Base-by-base conservation (phyloP, 2,797 vertebrate genomes). In the Coilia nasus region DNA sequence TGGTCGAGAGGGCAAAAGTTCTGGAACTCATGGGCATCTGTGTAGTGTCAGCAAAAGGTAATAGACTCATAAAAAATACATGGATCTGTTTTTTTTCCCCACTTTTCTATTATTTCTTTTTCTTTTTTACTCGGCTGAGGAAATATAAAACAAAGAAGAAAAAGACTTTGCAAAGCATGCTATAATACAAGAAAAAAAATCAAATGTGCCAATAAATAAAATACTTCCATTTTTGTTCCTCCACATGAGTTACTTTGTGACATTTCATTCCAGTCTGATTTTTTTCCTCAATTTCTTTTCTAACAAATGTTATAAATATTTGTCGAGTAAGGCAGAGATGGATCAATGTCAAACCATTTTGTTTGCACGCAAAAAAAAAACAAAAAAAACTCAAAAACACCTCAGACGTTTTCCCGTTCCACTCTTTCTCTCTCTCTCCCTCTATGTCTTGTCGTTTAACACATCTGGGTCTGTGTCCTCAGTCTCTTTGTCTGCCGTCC, bases 261-360 rank as follows among this genome's bases (percentile, higher is more conserved):
- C 71, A 78, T 78, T 78, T 78, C 71, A 41, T 41, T 44, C 71
- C 6, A 19, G 15, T 78, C 19, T 44, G 10, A 5, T 78, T 78
- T 71, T 31, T 78, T 78, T 19, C 9, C 60, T 82, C 25, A 64
- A 83, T 87, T 85, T 82, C 54, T 80, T 84, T 86, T 86, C 85
- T 86, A 87, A 88, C 56, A 83, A 87, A 85, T 91, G 87, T 71
- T 89, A 86, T 67, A 56, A 85, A 71, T 86, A 86, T 87, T 83
- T 83, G 47, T 86, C 84, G 84, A 90, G 86, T 91, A 88, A 93
- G 91, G 90, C 91, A 93, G 90, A 93, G 87, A 91, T 89, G 89
- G 87, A 89, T 87, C 85, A 59, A 91, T 88, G 87, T 90, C 87
- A 87, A 87, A 86, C 71, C 19, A 31, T 81, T 87, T 86, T 81